These are phyloP conservation scores for Penaeus monodon DNA, from an alignment of 2,888 invertebrate species.

Conservation along the genomic window DNA sequence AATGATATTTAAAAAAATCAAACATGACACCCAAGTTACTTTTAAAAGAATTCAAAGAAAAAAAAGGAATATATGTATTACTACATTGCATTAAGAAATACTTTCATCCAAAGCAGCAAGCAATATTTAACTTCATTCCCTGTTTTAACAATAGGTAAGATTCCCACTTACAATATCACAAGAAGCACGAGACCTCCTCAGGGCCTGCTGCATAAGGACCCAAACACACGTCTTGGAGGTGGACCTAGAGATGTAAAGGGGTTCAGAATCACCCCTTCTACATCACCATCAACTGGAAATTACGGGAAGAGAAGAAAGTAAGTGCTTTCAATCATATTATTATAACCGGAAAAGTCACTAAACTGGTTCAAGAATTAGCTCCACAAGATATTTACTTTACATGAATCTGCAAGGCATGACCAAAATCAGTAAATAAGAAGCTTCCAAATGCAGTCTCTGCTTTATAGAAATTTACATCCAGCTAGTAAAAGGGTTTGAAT, in stretches of 20 bases:
- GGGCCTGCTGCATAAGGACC: constrained; percentile 93
- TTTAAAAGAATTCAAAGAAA: too few species aligned
- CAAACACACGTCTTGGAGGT: constrained; percentile 88
- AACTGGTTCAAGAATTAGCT: too few species aligned
- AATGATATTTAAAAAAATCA: too few species aligned
- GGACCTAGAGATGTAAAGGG: constrained; percentile 95
- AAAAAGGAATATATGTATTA: too few species aligned
- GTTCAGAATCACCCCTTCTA: constrained; percentile 97
- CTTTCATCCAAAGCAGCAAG: background rate
- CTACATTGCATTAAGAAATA: too few species aligned
- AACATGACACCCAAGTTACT: too few species aligned
- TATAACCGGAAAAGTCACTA: background rate
- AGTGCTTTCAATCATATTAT: constrained; percentile 57
- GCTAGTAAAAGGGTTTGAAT: too few species aligned
- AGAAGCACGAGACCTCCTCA: constrained; percentile 88
- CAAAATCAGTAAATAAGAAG: too few species aligned
- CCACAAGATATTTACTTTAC: too few species aligned
- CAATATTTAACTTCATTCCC: background rate
- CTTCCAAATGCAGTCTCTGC: too few species aligned
- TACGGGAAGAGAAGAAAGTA: constrained; percentile 91
- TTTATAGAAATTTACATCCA: too few species aligned
- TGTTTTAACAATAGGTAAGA: constrained; percentile 74
- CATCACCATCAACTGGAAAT: constrained; percentile 93
- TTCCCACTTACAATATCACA: constrained; percentile 90
- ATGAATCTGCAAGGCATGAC: too few species aligned